A percentile compares a stretch with the other conserved stretches of the same genome.
phyloP scores from a whole-genome alignment of 2,888 invertebrate species.

The Thecocarcelia acutangulata region DNA sequence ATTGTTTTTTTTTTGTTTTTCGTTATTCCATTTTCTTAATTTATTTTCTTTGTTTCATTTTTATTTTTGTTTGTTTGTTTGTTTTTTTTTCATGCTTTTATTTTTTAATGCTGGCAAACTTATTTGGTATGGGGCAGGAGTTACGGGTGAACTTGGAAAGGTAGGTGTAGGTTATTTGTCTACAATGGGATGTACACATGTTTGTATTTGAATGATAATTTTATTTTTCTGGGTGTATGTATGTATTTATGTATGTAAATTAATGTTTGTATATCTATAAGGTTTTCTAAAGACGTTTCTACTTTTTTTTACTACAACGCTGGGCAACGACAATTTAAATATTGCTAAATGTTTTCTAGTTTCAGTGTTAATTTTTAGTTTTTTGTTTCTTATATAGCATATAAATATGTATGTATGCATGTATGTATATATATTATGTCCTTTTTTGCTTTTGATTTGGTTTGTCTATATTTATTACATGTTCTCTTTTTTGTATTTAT shows the following conservation, averaged over 20 bases:
- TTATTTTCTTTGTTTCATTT: constrained; percentile 12
- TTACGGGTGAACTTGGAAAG: constrained; percentile 30
- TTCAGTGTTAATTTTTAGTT: constrained; percentile 59
- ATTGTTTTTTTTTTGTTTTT: constrained; percentile 33
- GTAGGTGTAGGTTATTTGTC: constrained; percentile 16
- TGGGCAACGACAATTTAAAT: constrained; percentile 71
- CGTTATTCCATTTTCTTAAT: constrained; percentile 27
- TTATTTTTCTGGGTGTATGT: constrained; percentile 7
- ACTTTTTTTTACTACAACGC: constrained; percentile 61
- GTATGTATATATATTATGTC: constrained; percentile 54
- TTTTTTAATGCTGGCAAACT: constrained; percentile 22
- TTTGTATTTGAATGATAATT: no score
- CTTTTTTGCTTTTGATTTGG: constrained; percentile 31
- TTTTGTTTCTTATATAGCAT: constrained; percentile 5
- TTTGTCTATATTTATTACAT: constrained; percentile 49
- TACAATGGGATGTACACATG: constrained; percentile 22
- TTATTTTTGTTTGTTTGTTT: constrained; percentile 8
- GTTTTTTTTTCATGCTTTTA: not conserved
- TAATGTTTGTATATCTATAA: constrained; percentile 33
- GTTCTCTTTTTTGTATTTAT: constrained; percentile 64
- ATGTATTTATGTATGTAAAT: constrained; percentile 52
- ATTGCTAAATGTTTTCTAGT: constrained; percentile 69
- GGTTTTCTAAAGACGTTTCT: constrained; percentile 69
- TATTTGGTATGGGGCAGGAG: constrained; percentile 6
- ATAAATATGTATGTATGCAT: constrained; percentile 69